Percentiles rank a stretch among this genome's conserved stretches.
phyloP scores from a whole-genome alignment of 2,113 vertebrate species.

The Lycocorax pyrrhopterus region DNA sequence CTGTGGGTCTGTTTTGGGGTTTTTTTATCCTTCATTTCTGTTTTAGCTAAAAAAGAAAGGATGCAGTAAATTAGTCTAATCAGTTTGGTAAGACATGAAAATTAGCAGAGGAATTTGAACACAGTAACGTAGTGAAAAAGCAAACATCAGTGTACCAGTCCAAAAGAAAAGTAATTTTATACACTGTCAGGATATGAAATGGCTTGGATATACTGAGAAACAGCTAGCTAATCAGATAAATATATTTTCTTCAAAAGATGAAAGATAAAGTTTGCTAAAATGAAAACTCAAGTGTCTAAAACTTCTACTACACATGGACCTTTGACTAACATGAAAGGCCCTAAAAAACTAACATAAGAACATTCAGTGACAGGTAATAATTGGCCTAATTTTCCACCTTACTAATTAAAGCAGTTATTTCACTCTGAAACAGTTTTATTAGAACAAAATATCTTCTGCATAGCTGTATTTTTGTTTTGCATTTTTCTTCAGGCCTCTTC shows the following conservation, averaged over 20 bases:
- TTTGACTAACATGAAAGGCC: background rate
- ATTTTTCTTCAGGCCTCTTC: background rate
- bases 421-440: background rate
- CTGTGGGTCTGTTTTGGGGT: accelerated
- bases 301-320: background rate
- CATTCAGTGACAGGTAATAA: background rate
- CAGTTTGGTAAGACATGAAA: background rate
- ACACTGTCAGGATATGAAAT: background rate
- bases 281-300: background rate
- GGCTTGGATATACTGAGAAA: background rate
- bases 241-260: background rate
- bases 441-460: background rate
- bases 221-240: background rate
- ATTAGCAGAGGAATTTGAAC: background rate
- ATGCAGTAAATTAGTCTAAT: background rate
- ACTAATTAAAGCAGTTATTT: background rate
- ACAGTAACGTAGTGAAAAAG: background rate
- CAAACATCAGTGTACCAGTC: background rate
- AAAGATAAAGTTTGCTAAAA: background rate
- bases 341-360: background rate
- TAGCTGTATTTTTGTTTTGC: background rate
- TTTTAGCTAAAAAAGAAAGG: background rate
- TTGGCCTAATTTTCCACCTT: background rate
- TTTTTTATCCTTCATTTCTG: background rate
- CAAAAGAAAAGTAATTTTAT: background rate